Evolutionary conservation across 2,113 vertebrate genomes (phyloP).

Genomic region (Tyto alba): DNA sequence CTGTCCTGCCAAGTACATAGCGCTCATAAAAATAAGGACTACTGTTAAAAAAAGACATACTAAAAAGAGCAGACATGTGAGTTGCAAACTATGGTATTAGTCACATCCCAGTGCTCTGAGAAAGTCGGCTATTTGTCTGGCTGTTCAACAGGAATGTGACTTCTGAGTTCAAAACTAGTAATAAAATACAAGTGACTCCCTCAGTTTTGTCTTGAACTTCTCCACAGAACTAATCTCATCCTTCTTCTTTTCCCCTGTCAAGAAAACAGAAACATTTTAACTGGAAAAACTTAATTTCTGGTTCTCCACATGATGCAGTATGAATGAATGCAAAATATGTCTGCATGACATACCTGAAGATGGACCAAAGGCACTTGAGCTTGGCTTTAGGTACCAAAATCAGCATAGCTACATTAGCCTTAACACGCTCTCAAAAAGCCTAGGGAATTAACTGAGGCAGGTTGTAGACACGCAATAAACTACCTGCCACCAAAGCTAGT

Average conservation of each 20-base stretch:
- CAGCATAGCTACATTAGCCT: fast-evolving
- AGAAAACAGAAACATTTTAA: not conserved
- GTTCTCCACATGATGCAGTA: not conserved
- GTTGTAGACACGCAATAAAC: not conserved
- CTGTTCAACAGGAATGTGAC: not conserved
- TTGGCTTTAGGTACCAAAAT: not conserved
- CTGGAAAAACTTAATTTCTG: not conserved
- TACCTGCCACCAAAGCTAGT: not conserved
- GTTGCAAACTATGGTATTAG: not conserved
- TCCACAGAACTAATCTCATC: not conserved
- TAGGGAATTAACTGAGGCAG: not conserved
- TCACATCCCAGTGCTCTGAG: not conserved
- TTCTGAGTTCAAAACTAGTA: not conserved
- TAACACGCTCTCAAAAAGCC: not conserved
- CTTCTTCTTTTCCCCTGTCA: fast-evolving
- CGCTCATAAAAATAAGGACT: not conserved
- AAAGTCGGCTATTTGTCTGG: not conserved
- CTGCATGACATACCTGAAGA: not conserved
- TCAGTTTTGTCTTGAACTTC: not conserved
- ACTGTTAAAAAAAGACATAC: not conserved
- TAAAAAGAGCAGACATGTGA: not conserved
- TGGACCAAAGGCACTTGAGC: not conserved
- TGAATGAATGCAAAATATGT: not conserved
- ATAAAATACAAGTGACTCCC: not conserved
- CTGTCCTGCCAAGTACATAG: not conserved